Conservation (phyloP, 2,797 vertebrate species). For the Lindbergichthys nudifrons region DNA sequence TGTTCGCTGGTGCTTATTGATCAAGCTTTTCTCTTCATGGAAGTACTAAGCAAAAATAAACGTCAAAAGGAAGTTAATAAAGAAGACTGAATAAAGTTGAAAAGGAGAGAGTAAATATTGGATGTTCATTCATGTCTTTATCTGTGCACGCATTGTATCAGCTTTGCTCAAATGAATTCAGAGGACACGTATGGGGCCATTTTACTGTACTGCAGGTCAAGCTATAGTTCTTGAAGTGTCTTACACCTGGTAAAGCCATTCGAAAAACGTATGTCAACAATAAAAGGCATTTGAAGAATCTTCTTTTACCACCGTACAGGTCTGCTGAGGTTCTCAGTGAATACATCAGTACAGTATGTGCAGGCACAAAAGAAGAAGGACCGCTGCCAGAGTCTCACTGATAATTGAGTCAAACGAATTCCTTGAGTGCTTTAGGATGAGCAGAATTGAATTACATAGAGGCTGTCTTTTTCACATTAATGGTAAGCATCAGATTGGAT, state of each 20-base stretch:
- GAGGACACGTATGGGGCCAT: background rate
- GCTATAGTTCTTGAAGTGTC: background rate
- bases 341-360: background rate
- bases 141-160: background rate
- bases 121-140: constrained; percentile 1
- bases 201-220: background rate
- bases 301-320: background rate
- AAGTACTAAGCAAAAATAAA: constrained; percentile 17
- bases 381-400: constrained; percentile 1
- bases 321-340: background rate
- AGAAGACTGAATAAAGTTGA: background rate
- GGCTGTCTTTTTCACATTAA: constrained; percentile 18
- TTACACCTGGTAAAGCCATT: background rate
- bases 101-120: background rate
- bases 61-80: constrained; percentile 17
- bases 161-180: background rate
- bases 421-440: constrained; percentile 30
- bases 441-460: constrained; percentile 21
- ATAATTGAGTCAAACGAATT: constrained; percentile 27
- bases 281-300: constrained; percentile 8
- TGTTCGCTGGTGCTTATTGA: constrained; percentile 52
- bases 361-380: background rate
- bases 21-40: constrained; percentile 41
- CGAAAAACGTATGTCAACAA: background rate
- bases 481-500: background rate